Base-by-base conservation (phyloP, 2,797 vertebrate genomes). In the Lophotriccus pileatus region DNA sequence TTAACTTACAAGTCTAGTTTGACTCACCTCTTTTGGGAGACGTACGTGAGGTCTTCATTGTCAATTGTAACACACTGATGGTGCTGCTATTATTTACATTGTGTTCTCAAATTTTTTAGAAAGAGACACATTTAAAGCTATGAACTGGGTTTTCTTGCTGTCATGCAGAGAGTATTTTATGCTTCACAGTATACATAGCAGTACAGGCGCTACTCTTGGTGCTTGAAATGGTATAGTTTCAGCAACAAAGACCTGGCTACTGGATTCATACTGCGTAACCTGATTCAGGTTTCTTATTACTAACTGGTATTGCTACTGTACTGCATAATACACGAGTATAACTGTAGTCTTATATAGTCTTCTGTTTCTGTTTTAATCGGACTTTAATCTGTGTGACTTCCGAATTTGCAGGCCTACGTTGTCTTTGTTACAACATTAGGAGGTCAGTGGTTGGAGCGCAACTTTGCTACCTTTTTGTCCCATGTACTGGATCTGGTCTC, bases 381-480 rank as follows among this genome's bases (percentile, higher is more conserved):
- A 80, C 28, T 52, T 52, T 30, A 52, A 52, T 52, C 50, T 79
- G 22, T 87, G 19, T 90, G 52, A 84, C 59, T 96, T 96, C 60
- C 93, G 47, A 84, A n/a, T 93, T 95, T 75, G 22, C 97, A 99
- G 99, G 99, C 99, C 15, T 99, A 99, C 5, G 99, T 99, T 55
- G 99, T 99, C 87, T 99, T 99, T 83, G 99, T 99, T 72, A 99
- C 99, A 10, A 98, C 99, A 1, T 96, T 99, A 83, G 99, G 99
- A 47, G 99, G 99, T 43, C 99, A 99, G 97, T 99, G 99, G 99
- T 93, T 99, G 97, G 99, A 99, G 95, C 98, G 99, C 72, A 99
- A 99, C 97, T 99, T 99, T 67, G 99, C 99, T 56, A 99, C 98
- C 0, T 99, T 99, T 97, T 97, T 99, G 94, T 99, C 98, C 7